phyloP scores from a whole-genome alignment of 2,797 vertebrate species.

The Pangasius sanitwongsei region DNA sequence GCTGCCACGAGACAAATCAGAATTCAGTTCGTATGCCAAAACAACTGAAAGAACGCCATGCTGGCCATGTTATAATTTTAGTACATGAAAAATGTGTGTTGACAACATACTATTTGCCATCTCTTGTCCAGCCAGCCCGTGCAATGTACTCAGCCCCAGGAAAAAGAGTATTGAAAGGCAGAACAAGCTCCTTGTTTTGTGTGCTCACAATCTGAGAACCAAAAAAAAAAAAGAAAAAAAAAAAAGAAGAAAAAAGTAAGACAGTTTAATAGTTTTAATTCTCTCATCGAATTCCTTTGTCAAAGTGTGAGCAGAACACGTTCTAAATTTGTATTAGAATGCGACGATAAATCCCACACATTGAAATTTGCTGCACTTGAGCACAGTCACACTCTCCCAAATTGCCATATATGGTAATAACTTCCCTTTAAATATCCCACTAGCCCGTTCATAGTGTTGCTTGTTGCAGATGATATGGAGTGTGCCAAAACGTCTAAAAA shows the following conservation, averaged over 20 bases:
- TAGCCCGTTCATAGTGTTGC: neutral
- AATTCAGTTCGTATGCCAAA: neutral
- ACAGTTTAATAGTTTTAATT: neutral
- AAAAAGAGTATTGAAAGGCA: constrained; percentile 86
- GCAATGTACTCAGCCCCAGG: constrained; percentile 93
- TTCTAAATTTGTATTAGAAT: neutral
- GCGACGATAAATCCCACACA: neutral
- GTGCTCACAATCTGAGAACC: constrained; percentile 80
- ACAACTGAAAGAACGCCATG: neutral
- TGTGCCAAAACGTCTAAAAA: neutral
- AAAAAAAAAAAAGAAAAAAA: neutral
- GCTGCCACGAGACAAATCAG: constrained; percentile 65
- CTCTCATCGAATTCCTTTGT: neutral
- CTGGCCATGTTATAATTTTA: neutral
- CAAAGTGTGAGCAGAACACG: neutral
- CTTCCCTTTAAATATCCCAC: neutral
- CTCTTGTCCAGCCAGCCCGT: constrained; percentile 93
- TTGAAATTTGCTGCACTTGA: neutral
- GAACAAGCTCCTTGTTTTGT: constrained; percentile 89
- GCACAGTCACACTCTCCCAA: neutral
- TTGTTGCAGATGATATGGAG: neutral
- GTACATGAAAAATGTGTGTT: neutral
- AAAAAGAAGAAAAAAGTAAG: neutral
- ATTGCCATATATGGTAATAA: neutral
- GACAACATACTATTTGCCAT: constrained; percentile 88